These are phyloP conservation scores for Malthinus seriepunctatus DNA, from an alignment of 2,888 invertebrate genomes.

Conservation along the genomic window DNA sequence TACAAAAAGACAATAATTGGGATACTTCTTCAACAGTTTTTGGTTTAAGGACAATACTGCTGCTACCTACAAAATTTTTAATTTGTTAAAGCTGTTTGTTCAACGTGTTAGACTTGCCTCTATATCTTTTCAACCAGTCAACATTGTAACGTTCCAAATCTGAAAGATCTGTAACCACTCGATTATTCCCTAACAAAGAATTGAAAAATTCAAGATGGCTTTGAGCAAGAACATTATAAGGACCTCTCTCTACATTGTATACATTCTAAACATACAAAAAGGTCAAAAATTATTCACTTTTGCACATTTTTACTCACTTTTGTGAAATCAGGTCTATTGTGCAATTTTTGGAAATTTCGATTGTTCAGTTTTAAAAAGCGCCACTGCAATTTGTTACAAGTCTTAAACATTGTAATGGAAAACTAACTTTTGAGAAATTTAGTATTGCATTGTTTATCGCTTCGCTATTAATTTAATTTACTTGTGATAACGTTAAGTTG, in stretches of 20 bases:
- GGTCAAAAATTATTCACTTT: neutral
- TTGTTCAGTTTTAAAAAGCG: no score
- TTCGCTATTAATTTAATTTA: no score
- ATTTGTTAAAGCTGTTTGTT: no score
- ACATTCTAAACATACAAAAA: slow-evolving; percentile 55
- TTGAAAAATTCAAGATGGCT: slow-evolving; percentile 68
- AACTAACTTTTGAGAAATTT: no score
- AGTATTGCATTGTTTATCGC: no score
- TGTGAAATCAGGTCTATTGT: slow-evolving; percentile 24
- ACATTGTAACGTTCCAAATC: slow-evolving; percentile 84
- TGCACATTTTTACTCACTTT: slow-evolving; percentile 17
- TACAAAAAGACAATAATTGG: slow-evolving; percentile 81
- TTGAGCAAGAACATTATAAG: slow-evolving; percentile 60
- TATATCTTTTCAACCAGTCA: slow-evolving; percentile 83
- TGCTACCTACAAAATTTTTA: slow-evolving; percentile 74
- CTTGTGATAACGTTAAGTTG: no score
- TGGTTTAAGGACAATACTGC: slow-evolving; percentile 83
- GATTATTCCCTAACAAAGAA: slow-evolving; percentile 62
- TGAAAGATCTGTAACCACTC: slow-evolving; percentile 72
- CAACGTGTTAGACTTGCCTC: slow-evolving; percentile 62
- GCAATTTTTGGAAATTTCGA: neutral
- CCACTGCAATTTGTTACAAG: no score
- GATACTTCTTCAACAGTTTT: slow-evolving; percentile 86
- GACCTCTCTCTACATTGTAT: slow-evolving; percentile 65
- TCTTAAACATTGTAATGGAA: no score